A percentile compares a stretch with the other conserved stretches of the same genome.
Evolutionary conservation across 2,113 vertebrate species (phyloP).

Genomic region (Pachypanchax playfairii): DNA sequence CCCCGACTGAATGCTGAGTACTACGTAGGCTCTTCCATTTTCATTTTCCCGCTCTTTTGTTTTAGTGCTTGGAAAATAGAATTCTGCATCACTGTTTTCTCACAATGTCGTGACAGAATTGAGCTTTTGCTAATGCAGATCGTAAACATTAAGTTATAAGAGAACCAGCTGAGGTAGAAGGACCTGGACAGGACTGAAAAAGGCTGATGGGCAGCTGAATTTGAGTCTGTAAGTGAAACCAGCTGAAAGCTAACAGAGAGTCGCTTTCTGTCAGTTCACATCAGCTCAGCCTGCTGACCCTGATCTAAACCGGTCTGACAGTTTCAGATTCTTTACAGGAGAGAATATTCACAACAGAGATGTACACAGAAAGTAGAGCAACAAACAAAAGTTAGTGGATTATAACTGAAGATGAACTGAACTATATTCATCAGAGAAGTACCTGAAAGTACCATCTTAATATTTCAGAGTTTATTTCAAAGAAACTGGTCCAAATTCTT

Average conservation of each 20-base stretch:
- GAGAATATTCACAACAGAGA: conserved; percentile 2
- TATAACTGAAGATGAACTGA: no score
- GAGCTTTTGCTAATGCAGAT: neutral
- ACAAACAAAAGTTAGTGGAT: no score
- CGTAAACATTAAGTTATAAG: neutral
- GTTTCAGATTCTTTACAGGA: conserved; percentile 3
- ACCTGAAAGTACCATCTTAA: no score
- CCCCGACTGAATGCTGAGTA: conserved; percentile 91
- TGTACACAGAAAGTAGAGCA: no score
- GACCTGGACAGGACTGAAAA: conserved; percentile 8
- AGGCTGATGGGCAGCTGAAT: conserved; percentile 17
- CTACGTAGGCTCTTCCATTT: conserved; percentile 81
- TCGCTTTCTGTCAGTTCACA: conserved; percentile 37
- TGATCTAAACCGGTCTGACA: conserved; percentile 8
- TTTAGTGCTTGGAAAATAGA: neutral
- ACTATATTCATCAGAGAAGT: no score
- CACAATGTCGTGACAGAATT: neutral
- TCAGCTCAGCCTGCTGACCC: conserved; percentile 34
- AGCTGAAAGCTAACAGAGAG: conserved; percentile 25
- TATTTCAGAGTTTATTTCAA: no score
- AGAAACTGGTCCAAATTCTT: no score
- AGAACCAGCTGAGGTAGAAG: neutral
- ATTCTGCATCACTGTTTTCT: neutral
- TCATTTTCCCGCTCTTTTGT: conserved; percentile 5
- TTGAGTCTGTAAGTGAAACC: conserved; percentile 17